A percentile compares a stretch with the other conserved stretches of the same genome.
Evolutionary conservation across 53 echinoderm and acorn worm species (phyloP).

Genomic region (Echinometra lucunter): DNA sequence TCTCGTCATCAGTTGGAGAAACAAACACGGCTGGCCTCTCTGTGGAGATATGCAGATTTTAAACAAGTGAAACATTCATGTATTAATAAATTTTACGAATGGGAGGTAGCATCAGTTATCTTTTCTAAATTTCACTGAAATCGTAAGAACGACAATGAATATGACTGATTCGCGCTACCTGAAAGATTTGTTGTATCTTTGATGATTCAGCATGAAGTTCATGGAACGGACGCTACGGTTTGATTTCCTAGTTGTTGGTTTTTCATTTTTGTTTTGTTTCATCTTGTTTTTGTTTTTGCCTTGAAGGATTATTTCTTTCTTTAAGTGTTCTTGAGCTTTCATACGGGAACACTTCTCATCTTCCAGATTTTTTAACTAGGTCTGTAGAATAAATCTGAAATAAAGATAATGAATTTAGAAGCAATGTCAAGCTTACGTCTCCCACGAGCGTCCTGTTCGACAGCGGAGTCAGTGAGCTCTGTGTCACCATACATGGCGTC

Average conservation of each 20-base stretch:
- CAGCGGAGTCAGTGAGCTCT: constrained; percentile 36
- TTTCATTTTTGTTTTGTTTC: no score
- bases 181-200: not conserved
- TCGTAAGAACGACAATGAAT: not conserved
- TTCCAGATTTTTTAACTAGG: no score
- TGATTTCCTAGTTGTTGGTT: no score
- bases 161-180: not conserved
- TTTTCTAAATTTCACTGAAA: not conserved
- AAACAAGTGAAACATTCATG: not conserved
- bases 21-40: constrained; percentile 76
- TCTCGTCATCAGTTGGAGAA: constrained; percentile 88
- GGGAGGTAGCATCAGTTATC: not conserved
- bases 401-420: not conserved
- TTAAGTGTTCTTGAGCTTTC: no score
- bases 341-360: no score
- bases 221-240: no score
- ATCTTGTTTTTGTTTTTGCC: no score
- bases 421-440: constrained; percentile 65
- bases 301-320: no score
- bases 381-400: no score
- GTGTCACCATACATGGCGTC: constrained; percentile 15
- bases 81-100: not conserved
- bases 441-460: constrained; percentile 74
- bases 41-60: not conserved
- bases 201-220: no score